Evolutionary conservation across 2,797 vertebrate genomes (phyloP), one percentile per base, ranked within the genome.

Genomic region (Oryzias sinensis): DNA sequence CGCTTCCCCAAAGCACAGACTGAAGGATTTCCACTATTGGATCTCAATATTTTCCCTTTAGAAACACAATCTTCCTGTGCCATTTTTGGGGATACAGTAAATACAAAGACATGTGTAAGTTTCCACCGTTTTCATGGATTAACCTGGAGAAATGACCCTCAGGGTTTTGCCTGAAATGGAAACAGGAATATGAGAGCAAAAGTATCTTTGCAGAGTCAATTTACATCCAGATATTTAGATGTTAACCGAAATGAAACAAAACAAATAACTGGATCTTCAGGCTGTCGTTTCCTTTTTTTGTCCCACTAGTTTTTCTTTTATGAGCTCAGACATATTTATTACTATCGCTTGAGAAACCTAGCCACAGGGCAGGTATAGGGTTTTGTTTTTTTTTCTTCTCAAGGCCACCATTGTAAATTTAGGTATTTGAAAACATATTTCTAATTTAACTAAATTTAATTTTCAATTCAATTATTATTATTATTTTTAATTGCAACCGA

Each of bases 261-360:
- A 72, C 53, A 56, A 72, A 74, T 52, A 50, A 70, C 37, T 29
- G 58, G 56, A 60, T 66, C 55, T 65, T 49, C 5, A 22, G 58
- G 64, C 46, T 5, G 56, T 76, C 11, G 51, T 77, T 80, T 75
- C 67, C 56, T 56, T 48, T 42, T 53, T 72, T 62, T 53, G 25
- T 65, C 24, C 22, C 49, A 37, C 43, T 64, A 58, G 62, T 67
- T 76, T 65, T 52, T 56, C 53, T 69, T 54, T 55, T 41, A 72
- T 50, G 50, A 63, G 33, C 27, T 45, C 61, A 68, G 44, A 73
- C 41, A 59, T 14, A 56, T 22, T 58, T 49, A 72, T 74, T 66
- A 65, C 43, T 18, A 17, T 18, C 9, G 8, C 29, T 11, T 33
- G 29, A 33, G 29, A 9, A 33, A 33, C 29, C 29, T 4, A 3